Evolutionary conservation across 1,140 invertebrate species (phyloP), one percentile per base, ranked within the genome.

Genomic region (Heliconius nattereri): DNA sequence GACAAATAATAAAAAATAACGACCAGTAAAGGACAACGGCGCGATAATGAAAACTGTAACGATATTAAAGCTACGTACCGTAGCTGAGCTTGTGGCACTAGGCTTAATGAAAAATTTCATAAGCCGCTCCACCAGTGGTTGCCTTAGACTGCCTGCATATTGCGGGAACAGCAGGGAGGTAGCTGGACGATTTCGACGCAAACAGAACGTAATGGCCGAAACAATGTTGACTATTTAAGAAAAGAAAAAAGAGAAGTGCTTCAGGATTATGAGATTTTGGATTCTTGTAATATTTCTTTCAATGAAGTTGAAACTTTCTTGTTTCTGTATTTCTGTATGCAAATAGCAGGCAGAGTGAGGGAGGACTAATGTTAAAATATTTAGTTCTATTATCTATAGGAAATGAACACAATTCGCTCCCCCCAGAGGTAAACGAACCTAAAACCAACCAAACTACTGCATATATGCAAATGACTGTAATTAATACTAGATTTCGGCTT

Each of bases 41-140:
- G 75, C 66, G 57, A 40, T 76, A 76, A 76, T 76, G 57, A 76
- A 76, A 76, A 76, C 57, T 76, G 54, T 76, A 78, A 76, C 73
- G 76, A 73, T 73, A 80, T 76, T 80, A 72, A 57, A 76, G 52
- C 71, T 16, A 80, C 45, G 71, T 70, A 54, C 26, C 45, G 71
- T 74, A 54, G 32, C 52, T 20, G 52, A 37, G 73, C 75, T 32
- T 40, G 40, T 52, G 77, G 74, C 81, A 76, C 75, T 71, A 75
- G 71, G 81, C 81, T 79, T 82, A 79, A 82, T 82, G 78, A 82
- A 82, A 79, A 82, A 79, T 79, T 66, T 79, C 81, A 82, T 82
- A 79, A 82, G 45, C 57, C 26, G 60, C 1, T 29, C 26, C 20
- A 66, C 9, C 60, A 66, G 11, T 23, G 13, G 11, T 29, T 26